Percentiles rank a stretch among this genome's conserved stretches.
phyloP scores from a whole-genome alignment of 2,113 vertebrate species.

The Arvicanthis niloticus region DNA sequence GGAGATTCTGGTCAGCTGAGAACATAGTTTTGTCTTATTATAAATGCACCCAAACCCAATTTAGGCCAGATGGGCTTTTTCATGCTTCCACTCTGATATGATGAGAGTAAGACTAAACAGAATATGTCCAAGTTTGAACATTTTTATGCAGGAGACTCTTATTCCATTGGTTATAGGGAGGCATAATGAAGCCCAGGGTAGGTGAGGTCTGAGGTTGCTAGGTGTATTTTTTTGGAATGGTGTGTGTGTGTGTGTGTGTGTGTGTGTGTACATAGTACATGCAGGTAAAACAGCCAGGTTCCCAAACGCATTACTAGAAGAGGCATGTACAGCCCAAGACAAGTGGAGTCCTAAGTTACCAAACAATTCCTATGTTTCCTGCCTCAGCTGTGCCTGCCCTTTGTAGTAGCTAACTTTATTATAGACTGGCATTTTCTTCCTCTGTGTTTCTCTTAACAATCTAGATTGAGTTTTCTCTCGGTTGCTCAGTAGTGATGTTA shows the following conservation, averaged over 20 bases:
- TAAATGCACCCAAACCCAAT: neutral
- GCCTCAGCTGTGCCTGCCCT: neutral
- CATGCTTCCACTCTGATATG: neutral
- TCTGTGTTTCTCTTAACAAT: neutral
- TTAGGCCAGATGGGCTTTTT: neutral
- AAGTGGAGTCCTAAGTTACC: neutral
- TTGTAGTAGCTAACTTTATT: neutral
- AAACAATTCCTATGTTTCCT: neutral
- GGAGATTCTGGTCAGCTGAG: neutral
- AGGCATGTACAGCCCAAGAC: neutral
- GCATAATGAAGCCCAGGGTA: no score
- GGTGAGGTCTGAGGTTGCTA: neutral
- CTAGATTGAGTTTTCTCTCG: neutral
- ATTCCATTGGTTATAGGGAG: neutral
- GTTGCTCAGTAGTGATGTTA: neutral
- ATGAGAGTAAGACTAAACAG: neutral
- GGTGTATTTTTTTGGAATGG: neutral
- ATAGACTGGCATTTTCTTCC: neutral
- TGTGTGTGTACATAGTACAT: neutral
- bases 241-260: accelerated
- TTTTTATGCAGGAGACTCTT: neutral
- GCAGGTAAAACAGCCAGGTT: neutral
- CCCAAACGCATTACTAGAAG: neutral
- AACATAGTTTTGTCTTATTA: neutral
- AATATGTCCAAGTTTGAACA: neutral